Conservation (phyloP, 92 coral and sea anemone genomes). For the Siderastrea siderea region DNA sequence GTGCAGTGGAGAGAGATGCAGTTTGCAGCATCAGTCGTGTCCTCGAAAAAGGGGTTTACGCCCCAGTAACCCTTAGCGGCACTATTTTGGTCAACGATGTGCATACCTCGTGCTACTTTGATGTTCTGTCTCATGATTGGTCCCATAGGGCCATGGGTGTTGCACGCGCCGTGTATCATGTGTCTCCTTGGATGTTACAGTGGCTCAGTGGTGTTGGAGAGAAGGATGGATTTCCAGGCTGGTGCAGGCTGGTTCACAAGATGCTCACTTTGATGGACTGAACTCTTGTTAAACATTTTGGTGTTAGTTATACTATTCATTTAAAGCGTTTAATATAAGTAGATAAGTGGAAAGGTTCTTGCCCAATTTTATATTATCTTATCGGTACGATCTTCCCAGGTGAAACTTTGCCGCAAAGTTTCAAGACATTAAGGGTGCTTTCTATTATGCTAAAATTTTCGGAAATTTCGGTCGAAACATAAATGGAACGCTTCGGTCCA, state of each 20-base stretch:
- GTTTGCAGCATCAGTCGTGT: slow-evolving; percentile 18
- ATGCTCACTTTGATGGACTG: neutral
- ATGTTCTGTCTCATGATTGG: slow-evolving; percentile 49
- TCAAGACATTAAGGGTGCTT: too few species aligned
- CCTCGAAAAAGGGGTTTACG: slow-evolving; percentile 50
- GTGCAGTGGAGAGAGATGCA: slow-evolving; percentile 13
- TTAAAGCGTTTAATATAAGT: too few species aligned
- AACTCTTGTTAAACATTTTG: neutral
- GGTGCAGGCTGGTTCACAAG: slow-evolving; percentile 48
- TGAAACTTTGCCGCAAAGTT: too few species aligned
- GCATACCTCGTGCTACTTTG: slow-evolving; percentile 68
- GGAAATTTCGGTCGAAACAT: too few species aligned
- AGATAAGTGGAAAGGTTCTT: too few species aligned
- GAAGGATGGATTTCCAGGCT: slow-evolving; percentile 28
- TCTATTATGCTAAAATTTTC: too few species aligned
- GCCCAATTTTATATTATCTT: too few species aligned
- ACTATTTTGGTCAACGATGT: slow-evolving; percentile 60
- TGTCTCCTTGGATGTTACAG: slow-evolving; percentile 35
- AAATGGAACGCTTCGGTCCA: too few species aligned
- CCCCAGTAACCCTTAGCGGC: slow-evolving; percentile 53
- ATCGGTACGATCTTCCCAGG: too few species aligned
- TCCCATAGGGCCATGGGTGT: slow-evolving; percentile 53
- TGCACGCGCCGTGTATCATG: slow-evolving; percentile 46
- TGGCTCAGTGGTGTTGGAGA: slow-evolving; percentile 25
- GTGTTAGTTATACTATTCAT: too few species aligned